These are phyloP conservation scores for Eidolon dupreanum DNA, from an alignment of 2,797 vertebrate species.

Conservation along the genomic window DNA sequence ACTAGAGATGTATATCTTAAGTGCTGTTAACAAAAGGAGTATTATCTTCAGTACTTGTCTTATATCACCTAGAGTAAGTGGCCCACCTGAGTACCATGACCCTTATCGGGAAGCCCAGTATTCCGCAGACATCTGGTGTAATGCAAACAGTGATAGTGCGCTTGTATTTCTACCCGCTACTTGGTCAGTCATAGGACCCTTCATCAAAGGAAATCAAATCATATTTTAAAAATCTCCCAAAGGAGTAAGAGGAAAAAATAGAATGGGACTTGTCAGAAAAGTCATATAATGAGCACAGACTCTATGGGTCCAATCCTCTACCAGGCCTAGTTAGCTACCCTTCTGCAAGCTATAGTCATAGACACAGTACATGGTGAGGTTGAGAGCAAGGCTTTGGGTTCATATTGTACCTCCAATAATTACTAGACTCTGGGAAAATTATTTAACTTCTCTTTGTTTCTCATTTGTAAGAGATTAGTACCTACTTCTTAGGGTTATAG, in stretches of 20 bases:
- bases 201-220: background rate
- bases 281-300: background rate
- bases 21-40: background rate
- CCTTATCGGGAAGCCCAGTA: background rate
- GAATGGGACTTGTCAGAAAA: background rate
- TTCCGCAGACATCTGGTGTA: background rate
- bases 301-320: background rate
- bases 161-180: background rate
- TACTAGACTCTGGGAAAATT: background rate
- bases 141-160: background rate
- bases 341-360: background rate
- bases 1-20: background rate
- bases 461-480: background rate
- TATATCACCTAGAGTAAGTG: background rate
- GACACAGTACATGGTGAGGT: background rate
- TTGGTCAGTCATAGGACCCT: background rate
- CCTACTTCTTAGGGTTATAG: background rate
- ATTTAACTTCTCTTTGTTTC: background rate
- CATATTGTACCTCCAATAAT: background rate
- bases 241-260: background rate
- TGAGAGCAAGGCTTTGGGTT: background rate
- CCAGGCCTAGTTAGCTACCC: background rate
- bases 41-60: background rate
- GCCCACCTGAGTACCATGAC: slow-evolving; percentile 19
- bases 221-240: background rate